Conservation (phyloP, 2,888 invertebrate genomes). For the Drosophila cyrtoloma region DNA sequence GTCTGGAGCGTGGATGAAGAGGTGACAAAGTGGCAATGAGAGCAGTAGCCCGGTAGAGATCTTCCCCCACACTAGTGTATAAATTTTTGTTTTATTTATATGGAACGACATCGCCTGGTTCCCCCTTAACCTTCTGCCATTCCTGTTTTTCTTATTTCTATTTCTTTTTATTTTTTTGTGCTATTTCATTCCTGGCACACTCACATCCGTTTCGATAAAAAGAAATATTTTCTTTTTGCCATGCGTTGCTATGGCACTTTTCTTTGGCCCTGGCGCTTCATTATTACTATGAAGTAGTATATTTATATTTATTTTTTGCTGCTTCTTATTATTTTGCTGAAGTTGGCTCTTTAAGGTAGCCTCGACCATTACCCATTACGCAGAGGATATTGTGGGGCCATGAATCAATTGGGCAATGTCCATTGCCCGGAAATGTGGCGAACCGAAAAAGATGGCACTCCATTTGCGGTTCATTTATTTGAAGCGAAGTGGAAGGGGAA, state of each 20-base stretch:
- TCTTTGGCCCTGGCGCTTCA: conserved; percentile 65
- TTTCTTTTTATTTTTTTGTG: conserved; percentile 52
- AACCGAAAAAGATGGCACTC: conserved; percentile 59
- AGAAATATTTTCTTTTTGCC: conserved; percentile 81
- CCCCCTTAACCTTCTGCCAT: conserved; percentile 18
- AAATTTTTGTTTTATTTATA: conserved; percentile 77
- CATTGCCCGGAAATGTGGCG: conserved; percentile 74
- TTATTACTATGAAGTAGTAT: conserved; percentile 71
- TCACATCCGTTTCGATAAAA: conserved; percentile 83
- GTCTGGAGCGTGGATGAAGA: conserved; percentile 10
- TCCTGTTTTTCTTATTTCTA: conserved; percentile 30
- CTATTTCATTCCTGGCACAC: conserved; percentile 76
- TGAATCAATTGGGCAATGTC: conserved; percentile 80
- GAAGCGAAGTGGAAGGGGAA: background rate
- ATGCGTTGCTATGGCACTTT: conserved; percentile 71
- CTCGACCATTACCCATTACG: conserved; percentile 66
- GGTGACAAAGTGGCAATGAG: conserved; percentile 54
- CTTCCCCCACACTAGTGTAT: conserved; percentile 38
- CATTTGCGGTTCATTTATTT: conserved; percentile 61
- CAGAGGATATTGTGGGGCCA: conserved; percentile 79
- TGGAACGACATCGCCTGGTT: conserved; percentile 52
- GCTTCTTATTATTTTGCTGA: conserved; percentile 65
- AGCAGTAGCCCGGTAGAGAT: conserved; percentile 22
- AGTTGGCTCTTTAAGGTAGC: conserved; percentile 73
- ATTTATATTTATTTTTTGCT: conserved; percentile 68